Conservation (phyloP, 2,797 vertebrate genomes). For the Limnodromus scolopaceus region DNA sequence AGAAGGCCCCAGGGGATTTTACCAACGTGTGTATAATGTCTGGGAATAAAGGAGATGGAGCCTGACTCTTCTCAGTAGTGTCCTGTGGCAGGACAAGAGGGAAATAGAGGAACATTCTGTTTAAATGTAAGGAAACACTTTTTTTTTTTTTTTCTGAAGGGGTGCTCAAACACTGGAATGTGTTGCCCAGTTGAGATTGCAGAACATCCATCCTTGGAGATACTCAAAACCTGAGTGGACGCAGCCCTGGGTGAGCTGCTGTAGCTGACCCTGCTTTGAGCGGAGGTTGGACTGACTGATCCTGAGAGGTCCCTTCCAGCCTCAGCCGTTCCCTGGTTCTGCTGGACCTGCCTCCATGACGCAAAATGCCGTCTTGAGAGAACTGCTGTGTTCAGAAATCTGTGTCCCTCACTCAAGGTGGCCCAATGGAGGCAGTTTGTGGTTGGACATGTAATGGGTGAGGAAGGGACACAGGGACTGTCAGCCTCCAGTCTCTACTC, state of each 20-base stretch:
- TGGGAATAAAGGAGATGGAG: background rate
- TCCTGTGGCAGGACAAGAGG: background rate
- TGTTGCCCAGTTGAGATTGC: background rate
- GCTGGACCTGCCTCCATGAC: background rate
- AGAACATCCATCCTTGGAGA: background rate
- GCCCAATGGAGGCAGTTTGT: background rate
- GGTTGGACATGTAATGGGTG: accelerated
- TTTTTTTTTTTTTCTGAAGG: no score
- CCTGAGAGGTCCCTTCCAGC: background rate
- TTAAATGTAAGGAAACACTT: background rate
- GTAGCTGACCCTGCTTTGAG: background rate
- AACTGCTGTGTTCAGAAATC: background rate
- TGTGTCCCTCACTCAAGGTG: background rate
- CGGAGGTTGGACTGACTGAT: background rate
- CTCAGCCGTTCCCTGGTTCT: background rate
- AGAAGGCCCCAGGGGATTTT: background rate
- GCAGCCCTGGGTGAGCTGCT: background rate
- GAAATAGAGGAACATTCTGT: background rate
- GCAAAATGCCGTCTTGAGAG: background rate
- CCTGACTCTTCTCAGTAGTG: background rate
- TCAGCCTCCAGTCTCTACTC: background rate
- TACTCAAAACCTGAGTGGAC: background rate
- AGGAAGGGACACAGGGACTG: background rate
- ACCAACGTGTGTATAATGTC: no score
- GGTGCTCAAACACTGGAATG: background rate